These are phyloP conservation scores for Bovichtus variegatus DNA, from an alignment of 2,797 vertebrate genomes.

Conservation along the genomic window DNA sequence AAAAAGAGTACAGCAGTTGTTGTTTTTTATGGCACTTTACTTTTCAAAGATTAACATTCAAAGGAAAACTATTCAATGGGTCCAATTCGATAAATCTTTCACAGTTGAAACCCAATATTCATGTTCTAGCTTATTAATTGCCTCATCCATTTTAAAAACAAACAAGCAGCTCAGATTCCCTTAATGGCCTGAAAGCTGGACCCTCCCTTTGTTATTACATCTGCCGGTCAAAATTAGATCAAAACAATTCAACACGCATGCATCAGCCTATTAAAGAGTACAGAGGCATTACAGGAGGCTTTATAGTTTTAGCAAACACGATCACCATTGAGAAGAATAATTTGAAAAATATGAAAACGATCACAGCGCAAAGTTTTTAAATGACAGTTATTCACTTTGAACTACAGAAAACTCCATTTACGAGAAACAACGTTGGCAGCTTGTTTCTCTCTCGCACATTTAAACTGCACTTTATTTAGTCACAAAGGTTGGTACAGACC, in stretches of 20 bases:
- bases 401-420: constrained; percentile 66
- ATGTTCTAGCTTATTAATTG: constrained; percentile 26
- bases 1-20: constrained; percentile 1
- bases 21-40: constrained; percentile 60
- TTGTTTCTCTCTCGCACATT: constrained; percentile 61
- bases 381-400: constrained; percentile 65
- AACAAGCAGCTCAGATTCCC: constrained; percentile 32
- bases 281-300: constrained; percentile 56
- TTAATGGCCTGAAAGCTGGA: constrained; percentile 31
- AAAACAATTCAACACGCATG: constrained; percentile 54
- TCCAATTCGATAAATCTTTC: constrained; percentile 29
- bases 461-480: constrained; percentile 62
- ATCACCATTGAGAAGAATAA: constrained; percentile 46
- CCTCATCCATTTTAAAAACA: constrained; percentile 24
- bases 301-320: constrained; percentile 60
- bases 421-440: constrained; percentile 54
- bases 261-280: constrained; percentile 55
- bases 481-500: constrained; percentile 61
- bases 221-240: constrained; percentile 43
- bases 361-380: constrained; percentile 48
- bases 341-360: constrained; percentile 39
- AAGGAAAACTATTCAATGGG: constrained; percentile 60
- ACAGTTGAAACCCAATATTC: constrained; percentile 51
- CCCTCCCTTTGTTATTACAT: constrained; percentile 20
- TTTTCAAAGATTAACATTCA: constrained; percentile 67